phyloP scores from a whole-genome alignment of 2,888 invertebrate genomes.

The Amblyteles armatorius region DNA sequence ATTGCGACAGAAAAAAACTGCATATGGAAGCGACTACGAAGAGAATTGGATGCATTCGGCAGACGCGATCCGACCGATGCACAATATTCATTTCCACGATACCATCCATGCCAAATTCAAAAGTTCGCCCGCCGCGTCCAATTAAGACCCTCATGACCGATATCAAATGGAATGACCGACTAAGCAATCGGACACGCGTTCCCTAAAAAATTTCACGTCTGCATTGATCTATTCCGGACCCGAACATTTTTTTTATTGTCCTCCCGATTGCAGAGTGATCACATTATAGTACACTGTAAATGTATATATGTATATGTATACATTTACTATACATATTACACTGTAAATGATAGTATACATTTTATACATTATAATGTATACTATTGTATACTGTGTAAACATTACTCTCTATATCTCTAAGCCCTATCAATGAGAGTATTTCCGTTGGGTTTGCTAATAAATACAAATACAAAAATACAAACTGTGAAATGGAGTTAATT shows the following conservation, averaged over 20 bases:
- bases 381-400: too few species aligned
- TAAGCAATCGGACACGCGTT: background rate
- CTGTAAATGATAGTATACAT: too few species aligned
- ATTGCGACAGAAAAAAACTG: conserved; percentile 31
- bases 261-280: too few species aligned
- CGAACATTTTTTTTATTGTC: too few species aligned
- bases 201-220: background rate
- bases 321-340: too few species aligned
- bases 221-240: background rate
- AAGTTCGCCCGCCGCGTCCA: background rate
- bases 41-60: conserved; percentile 17
- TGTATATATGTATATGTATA: too few species aligned
- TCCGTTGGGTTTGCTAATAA: too few species aligned
- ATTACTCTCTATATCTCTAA: too few species aligned
- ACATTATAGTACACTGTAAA: too few species aligned
- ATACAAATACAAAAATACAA: too few species aligned
- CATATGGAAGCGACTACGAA: conserved; percentile 20
- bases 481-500: background rate
- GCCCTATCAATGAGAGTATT: too few species aligned
- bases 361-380: too few species aligned
- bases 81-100: conserved; percentile 27
- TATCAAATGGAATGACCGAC: background rate
- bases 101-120: background rate
- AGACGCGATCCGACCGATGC: conserved; percentile 26
- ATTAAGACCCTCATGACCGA: conserved; percentile 1